Percentiles rank a stretch among this genome's conserved stretches.
Evolutionary conservation across 35 echinoderm and acorn worm genomes (phyloP).

Genomic region (Hemicentrotus pulcherrimus): DNA sequence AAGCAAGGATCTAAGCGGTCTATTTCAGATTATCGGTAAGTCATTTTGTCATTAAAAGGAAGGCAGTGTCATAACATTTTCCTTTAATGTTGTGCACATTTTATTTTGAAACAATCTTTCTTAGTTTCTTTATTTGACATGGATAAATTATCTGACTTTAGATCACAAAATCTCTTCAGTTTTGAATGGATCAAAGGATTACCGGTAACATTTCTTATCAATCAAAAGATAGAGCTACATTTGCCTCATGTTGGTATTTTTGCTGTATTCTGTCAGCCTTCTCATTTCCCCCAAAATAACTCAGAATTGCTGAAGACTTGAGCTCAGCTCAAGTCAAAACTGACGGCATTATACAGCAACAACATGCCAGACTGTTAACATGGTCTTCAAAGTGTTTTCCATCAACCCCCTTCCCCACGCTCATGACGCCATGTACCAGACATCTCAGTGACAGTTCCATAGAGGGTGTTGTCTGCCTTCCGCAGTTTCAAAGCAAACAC

Average conservation of each 20-base stretch:
- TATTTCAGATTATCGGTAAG: neutral
- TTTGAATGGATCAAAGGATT: neutral
- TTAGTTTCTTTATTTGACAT: neutral
- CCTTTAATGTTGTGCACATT: neutral
- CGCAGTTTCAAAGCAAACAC: constrained; percentile 27
- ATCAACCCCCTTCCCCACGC: neutral
- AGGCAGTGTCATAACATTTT: neutral
- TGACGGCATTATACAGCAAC: neutral
- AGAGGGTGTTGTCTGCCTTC: constrained; percentile 29
- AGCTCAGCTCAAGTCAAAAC: neutral
- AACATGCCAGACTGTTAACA: neutral
- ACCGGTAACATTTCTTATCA: neutral
- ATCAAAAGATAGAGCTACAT: neutral
- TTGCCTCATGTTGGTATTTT: neutral
- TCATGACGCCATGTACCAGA: neutral
- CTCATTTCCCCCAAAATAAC: neutral
- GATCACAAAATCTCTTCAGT: neutral
- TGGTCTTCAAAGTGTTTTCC: neutral
- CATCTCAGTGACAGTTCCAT: neutral
- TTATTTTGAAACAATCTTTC: neutral
- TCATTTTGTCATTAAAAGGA: neutral
- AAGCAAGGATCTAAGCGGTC: neutral
- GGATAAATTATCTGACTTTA: neutral
- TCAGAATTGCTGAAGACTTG: neutral
- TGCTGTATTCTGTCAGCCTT: neutral